Base-by-base conservation (phyloP, 2,888 invertebrate species). In the Leucophora obtusa region DNA sequence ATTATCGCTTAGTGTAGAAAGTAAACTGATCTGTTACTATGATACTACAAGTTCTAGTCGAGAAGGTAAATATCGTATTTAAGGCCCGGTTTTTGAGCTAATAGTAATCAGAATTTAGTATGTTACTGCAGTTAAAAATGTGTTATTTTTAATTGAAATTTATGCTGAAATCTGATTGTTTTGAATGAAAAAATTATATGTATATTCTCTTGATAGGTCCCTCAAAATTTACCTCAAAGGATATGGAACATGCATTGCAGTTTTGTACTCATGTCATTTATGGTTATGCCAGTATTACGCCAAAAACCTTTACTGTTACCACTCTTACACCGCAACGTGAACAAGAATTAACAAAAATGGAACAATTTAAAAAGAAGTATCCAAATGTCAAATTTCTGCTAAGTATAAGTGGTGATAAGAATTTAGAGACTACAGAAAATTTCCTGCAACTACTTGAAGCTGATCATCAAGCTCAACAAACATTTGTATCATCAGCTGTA, bases 231-330 rank as follows among this genome's bases (percentile, higher is more conserved):
- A 92, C 94, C 86, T 91, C 94, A 0, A 88, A 92, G 51, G 95
- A 96, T 87, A 86, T 96, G 86, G 94, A 94, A 81, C 93, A 94
- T 0, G 95, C 95, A 0, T 89, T 96, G 8, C 92, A 94, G 15
- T 94, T 94, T 90, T 96, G 96, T 90, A 93, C 95, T 0, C 95
- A 96, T 88, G 88, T 96, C 83, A 91, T 96, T n/a, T 96, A 96
- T 87, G 95, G 95, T 21, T 95, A 92, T 86, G 95, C 95, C 38
- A 95, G 94, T 21, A 91, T 96, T 59, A 93, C 94, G 81, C 91
- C 93, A 11, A 93, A 93, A 38, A 94, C 92, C 74, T 93, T 89
- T 94, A 94, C 89, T 91, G 94, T 84, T 90, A 93, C 21, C 93
- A 95, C 0, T 90, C 95, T 50, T 93, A 95, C 85, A 94, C 94